Percentiles rank a stretch among this genome's conserved stretches.
These are phyloP conservation scores for Aspidapion aeneum DNA, from an alignment of 2,888 invertebrate genomes.

Conservation along the genomic window DNA sequence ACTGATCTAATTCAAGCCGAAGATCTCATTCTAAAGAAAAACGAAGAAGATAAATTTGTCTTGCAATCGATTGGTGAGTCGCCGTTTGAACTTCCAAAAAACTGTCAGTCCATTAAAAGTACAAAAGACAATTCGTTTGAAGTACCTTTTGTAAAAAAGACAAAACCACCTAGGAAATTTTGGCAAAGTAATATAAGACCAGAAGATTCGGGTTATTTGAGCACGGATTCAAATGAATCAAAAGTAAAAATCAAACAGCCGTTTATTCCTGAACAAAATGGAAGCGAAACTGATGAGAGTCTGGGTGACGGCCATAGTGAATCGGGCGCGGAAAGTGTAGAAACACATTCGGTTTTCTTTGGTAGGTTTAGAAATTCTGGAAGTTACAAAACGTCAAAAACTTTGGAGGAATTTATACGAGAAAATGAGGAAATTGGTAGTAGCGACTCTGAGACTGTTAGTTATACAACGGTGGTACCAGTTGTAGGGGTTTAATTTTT, in stretches of 20 bases:
- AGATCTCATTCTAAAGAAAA: conserved; percentile 36
- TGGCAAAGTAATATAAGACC: conserved; percentile 34
- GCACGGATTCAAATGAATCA: conserved; percentile 61
- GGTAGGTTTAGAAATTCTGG: conserved; percentile 60
- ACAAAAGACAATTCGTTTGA: conserved; percentile 10
- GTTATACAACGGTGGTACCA: conserved; percentile 46
- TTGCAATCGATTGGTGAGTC: conserved; percentile 31
- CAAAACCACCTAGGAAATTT: conserved; percentile 25
- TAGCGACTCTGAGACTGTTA: conserved; percentile 50
- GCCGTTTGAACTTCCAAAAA: conserved; percentile 8
- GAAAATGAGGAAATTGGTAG: conserved; percentile 38
- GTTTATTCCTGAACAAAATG: conserved; percentile 38
- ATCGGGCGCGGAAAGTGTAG: conserved; percentile 83
- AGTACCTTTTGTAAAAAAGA: not conserved
- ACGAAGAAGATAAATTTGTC: conserved; percentile 39
- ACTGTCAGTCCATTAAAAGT: conserved; percentile 1
- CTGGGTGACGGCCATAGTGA: conserved; percentile 79
- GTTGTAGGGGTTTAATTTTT: conserved; percentile 10
- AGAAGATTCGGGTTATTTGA: conserved; percentile 81
- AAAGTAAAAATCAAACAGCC: conserved; percentile 29
- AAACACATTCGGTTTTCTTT: conserved; percentile 84
- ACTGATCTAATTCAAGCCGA: conserved; percentile 30
- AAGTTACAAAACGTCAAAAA: conserved; percentile 23
- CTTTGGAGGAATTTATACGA: conserved; percentile 46
- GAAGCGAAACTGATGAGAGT: conserved; percentile 75